These are phyloP conservation scores for Centruroides vittatus DNA, from an alignment of 1,140 invertebrate species.

Conservation along the genomic window DNA sequence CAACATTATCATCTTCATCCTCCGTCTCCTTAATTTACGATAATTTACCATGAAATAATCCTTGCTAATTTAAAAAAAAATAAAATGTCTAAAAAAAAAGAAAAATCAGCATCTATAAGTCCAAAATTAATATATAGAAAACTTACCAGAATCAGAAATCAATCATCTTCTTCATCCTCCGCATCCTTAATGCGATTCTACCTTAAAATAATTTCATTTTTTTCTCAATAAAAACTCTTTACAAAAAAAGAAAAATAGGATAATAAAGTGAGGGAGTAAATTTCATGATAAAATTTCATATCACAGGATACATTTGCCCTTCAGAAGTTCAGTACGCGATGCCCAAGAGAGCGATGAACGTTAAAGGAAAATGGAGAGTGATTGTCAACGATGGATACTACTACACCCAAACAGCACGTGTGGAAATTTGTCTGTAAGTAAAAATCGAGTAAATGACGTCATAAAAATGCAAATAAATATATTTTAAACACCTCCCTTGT, in stretches of 20 bases:
- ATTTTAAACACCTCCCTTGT: not conserved
- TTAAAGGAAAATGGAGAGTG: conserved; percentile 65
- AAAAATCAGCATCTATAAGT: too few species aligned
- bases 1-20: too few species aligned
- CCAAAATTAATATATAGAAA: too few species aligned
- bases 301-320: conserved; percentile 40
- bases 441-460: not conserved
- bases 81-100: too few species aligned
- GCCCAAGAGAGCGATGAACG: conserved; percentile 58
- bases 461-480: not conserved
- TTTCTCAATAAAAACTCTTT: too few species aligned
- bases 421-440: conserved; percentile 19
- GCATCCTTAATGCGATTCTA: too few species aligned
- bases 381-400: conserved; percentile 47
- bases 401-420: conserved; percentile 22
- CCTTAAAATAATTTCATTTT: too few species aligned
- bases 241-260: not conserved
- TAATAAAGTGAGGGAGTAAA: not conserved
- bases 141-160: too few species aligned
- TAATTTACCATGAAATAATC: too few species aligned
- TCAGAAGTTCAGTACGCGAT: conserved; percentile 61
- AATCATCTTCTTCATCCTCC: too few species aligned
- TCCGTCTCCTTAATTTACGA: too few species aligned
- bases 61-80: too few species aligned
- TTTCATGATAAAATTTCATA: conserved; percentile 20